Conservation (phyloP, 2,888 invertebrate species). For the Pseudococcus viburni region DNA sequence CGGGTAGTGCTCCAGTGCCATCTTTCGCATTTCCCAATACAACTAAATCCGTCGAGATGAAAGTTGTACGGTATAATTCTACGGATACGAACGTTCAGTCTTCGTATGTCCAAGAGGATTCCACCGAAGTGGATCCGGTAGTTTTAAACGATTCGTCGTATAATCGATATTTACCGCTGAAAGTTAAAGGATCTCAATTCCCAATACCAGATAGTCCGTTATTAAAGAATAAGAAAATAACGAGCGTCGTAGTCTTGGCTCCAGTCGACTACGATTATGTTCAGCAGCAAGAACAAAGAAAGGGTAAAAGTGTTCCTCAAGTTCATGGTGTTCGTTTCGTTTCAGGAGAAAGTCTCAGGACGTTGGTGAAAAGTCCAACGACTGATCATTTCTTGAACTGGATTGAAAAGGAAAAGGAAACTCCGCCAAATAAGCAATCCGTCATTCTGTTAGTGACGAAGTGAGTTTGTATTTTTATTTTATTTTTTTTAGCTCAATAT, state of each 20-base stretch:
- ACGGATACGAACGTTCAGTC: conserved; percentile 82
- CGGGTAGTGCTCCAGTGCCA: conserved; percentile 83
- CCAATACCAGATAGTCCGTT: conserved; percentile 86
- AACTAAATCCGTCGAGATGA: conserved; percentile 74
- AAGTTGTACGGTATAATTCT: conserved; percentile 85
- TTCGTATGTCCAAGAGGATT: conserved; percentile 79
- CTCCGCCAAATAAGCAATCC: conserved; percentile 83
- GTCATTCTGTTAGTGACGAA: conserved; percentile 86
- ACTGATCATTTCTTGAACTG: conserved; percentile 85
- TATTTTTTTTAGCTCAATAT: too few relatives aligned
- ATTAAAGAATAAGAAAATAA: conserved; percentile 82
- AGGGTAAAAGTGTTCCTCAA: conserved; percentile 75
- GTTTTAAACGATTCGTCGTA: conserved; percentile 81
- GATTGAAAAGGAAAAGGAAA: conserved; percentile 83
- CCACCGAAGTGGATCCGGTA: conserved; percentile 83
- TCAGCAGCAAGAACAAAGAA: conserved; percentile 69
- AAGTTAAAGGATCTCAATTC: conserved; percentile 88
- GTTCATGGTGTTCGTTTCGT: conserved; percentile 82
- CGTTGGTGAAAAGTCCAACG: conserved; percentile 82
- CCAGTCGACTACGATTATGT: conserved; percentile 83
- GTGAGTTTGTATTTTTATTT: conserved; percentile 74
- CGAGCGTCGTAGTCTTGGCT: conserved; percentile 88
- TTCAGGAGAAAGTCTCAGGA: conserved; percentile 83
- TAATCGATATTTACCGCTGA: conserved; percentile 86
- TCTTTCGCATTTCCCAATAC: conserved; percentile 76